These are phyloP conservation scores for Alosa sapidissima DNA, from an alignment of 2,797 vertebrate genomes.

Conservation along the genomic window DNA sequence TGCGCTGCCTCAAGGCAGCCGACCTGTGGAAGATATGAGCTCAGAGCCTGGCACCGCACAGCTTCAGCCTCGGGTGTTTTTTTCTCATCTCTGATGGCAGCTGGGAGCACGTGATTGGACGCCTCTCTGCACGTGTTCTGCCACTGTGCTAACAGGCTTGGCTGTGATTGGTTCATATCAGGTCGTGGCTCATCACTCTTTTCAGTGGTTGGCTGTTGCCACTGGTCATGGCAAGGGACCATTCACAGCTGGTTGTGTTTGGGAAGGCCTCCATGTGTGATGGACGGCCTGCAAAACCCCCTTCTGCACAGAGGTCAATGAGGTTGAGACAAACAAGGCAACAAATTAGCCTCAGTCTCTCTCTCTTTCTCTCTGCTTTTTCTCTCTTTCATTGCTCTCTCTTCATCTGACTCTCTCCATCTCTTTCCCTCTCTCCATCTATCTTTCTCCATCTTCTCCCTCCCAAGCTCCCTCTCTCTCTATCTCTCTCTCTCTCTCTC, in stretches of 20 bases:
- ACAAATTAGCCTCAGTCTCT: neutral
- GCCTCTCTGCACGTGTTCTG: neutral
- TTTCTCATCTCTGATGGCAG: neutral
- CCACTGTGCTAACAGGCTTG: neutral
- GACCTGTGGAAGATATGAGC: neutral
- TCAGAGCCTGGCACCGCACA: neutral
- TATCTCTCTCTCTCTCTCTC: neutral
- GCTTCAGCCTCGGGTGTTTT: neutral
- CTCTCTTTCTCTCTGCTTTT: neutral
- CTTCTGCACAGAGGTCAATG: neutral
- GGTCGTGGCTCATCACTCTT: neutral
- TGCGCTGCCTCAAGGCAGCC: neutral
- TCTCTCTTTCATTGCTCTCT: neutral
- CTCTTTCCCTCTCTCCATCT: neutral
- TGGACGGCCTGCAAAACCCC: neutral
- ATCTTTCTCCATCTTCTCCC: neutral
- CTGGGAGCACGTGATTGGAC: neutral
- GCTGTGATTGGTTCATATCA: neutral
- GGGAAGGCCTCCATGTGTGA: neutral
- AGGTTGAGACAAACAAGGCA: neutral
- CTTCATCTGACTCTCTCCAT: neutral
- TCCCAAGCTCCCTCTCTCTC: neutral
- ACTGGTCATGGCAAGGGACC: neutral
- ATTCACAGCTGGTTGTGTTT: slow-evolving; percentile 13
- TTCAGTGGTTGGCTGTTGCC: neutral